Conservation (phyloP, 2,113 vertebrate species). For the Diadophis punctatus region DNA sequence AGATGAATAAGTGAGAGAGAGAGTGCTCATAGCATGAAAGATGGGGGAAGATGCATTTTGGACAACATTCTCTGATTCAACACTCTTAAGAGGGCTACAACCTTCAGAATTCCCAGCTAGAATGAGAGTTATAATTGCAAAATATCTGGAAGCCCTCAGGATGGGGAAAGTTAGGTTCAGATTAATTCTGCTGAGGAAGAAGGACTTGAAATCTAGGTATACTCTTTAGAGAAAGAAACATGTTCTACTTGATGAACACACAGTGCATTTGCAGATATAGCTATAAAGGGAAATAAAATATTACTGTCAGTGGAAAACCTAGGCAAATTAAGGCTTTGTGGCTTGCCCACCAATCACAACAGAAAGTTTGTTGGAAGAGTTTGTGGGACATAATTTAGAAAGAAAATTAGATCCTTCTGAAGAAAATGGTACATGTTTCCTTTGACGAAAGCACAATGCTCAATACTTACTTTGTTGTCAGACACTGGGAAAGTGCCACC, state of each 20-base stretch:
- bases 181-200: neutral
- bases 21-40: neutral
- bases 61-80: neutral
- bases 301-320: neutral
- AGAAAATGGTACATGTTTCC: neutral
- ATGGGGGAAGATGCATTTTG: neutral
- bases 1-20: rapidly evolving
- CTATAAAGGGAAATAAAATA: neutral
- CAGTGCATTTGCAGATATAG: neutral
- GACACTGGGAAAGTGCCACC: conserved; percentile 57
- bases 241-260: neutral
- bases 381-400: neutral
- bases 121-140: neutral
- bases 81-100: neutral
- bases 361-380: neutral
- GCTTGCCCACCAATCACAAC: neutral
- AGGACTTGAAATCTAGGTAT: neutral
- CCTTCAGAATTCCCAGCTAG: neutral
- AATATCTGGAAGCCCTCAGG: neutral
- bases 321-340: neutral
- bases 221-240: neutral
- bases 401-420: too few species aligned
- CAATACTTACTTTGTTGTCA: conserved; percentile 49
- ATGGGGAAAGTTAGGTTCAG: neutral
- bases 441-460: neutral